A percentile compares a stretch with the other conserved stretches of the same genome.
These are phyloP conservation scores for Globodera ellingtonae DNA, from an alignment of 1,140 invertebrate genomes.

Conservation along the genomic window DNA sequence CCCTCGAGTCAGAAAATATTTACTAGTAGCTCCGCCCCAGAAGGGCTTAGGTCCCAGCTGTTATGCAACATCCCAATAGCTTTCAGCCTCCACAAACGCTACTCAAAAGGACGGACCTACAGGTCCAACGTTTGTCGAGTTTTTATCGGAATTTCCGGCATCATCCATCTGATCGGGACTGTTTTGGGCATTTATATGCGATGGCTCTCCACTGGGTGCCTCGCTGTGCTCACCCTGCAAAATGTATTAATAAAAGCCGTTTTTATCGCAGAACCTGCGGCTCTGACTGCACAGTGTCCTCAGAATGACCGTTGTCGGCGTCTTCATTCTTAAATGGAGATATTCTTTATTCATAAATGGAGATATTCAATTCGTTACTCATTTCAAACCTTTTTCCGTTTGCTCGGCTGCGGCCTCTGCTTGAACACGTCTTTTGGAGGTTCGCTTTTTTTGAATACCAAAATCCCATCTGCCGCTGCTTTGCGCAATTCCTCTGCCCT, in stretches of 20 bases:
- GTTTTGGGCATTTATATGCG: neutral
- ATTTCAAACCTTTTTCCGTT: neutral
- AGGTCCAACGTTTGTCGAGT: neutral
- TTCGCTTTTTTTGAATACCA: neutral
- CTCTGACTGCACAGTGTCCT: neutral
- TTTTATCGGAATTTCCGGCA: neutral
- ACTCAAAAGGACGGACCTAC: constrained; percentile 9
- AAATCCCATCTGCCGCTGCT: constrained; percentile 11
- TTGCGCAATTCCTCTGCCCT: neutral
- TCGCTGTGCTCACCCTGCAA: neutral
- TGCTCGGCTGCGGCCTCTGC: neutral
- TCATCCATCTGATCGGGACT: neutral
- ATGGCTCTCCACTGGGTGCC: neutral
- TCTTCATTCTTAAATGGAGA: neutral
- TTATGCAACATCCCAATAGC: too few relatives aligned
- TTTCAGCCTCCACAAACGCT: neutral
- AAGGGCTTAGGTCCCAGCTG: too few relatives aligned
- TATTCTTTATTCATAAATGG: neutral
- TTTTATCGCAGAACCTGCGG: neutral
- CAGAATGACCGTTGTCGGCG: neutral
- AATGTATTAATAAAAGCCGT: neutral
- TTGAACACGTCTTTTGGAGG: constrained; percentile 2
- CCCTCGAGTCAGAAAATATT: too few relatives aligned
- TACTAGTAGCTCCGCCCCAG: too few relatives aligned
- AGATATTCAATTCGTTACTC: neutral